These are phyloP conservation scores for Malurus cyaneus DNA, from an alignment of 2,113 vertebrate species.

Conservation along the genomic window DNA sequence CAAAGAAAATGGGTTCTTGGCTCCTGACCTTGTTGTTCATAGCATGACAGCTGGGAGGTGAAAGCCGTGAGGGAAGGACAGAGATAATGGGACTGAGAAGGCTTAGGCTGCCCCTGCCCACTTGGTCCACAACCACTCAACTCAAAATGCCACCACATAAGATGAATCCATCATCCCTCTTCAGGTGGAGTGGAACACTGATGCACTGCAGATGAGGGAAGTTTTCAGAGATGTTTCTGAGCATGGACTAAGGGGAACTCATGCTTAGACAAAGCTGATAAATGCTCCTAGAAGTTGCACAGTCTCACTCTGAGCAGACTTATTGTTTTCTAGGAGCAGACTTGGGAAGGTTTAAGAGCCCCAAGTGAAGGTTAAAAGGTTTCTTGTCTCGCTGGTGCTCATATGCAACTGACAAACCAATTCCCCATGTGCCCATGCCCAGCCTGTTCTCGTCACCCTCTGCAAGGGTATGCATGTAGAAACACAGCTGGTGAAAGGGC, in stretches of 20 bases:
- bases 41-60: neutral
- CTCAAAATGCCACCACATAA: neutral
- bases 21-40: neutral
- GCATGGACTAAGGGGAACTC: neutral
- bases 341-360: neutral
- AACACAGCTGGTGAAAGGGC: neutral
- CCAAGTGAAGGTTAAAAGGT: neutral
- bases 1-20: neutral
- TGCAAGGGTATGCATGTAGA: neutral
- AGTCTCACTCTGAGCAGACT: neutral
- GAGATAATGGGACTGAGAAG: neutral
- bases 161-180: neutral
- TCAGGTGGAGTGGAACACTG: neutral
- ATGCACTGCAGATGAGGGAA: neutral
- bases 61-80: neutral
- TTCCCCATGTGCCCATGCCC: neutral
- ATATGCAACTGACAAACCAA: neutral
- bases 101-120: neutral
- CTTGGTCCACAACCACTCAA: neutral
- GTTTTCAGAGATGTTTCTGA: neutral
- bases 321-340: neutral
- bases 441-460: neutral
- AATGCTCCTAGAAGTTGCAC: neutral
- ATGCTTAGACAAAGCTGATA: neutral
- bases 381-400: neutral